These are phyloP conservation scores for Cherax quadricarinatus DNA, from an alignment of 1,140 invertebrate species.

Conservation along the genomic window DNA sequence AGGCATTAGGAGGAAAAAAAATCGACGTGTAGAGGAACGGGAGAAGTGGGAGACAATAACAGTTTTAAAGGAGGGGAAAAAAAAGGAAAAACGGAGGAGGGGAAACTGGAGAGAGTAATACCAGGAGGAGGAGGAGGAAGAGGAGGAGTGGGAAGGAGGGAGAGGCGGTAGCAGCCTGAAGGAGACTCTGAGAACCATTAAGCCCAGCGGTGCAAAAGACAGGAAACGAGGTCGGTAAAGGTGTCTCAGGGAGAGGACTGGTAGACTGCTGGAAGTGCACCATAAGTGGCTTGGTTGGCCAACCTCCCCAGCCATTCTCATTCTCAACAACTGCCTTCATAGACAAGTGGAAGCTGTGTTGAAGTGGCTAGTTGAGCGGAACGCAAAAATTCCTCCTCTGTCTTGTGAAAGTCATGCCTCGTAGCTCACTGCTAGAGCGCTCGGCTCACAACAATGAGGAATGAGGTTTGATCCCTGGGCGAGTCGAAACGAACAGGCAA, in stretches of 20 bases:
- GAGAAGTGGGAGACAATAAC: constrained; percentile 11
- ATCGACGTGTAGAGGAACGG: neutral
- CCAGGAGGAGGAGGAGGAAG: neutral
- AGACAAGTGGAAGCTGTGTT: neutral
- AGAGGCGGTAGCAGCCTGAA: neutral
- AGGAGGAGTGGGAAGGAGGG: neutral
- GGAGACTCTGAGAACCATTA: constrained; percentile 32
- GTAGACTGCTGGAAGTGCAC: neutral
- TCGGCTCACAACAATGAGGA: no score
- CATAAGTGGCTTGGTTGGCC: neutral
- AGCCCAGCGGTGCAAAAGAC: constrained; percentile 48
- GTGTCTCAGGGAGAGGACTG: constrained; percentile 5
- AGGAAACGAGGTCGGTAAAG: constrained; percentile 50
- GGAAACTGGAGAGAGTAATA: neutral
- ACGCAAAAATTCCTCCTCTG: neutral
- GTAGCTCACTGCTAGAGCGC: no score
- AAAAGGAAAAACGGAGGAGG: neutral
- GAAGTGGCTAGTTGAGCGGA: neutral
- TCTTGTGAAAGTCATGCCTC: neutral
- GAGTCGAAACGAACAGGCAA: no score
- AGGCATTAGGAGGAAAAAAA: neutral
- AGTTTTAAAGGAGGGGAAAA: neutral
- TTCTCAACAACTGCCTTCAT: neutral
- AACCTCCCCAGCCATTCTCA: neutral
- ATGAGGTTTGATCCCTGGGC: no score